phyloP scores from a whole-genome alignment of 2,113 vertebrate genomes.

The Vidua chalybeata region DNA sequence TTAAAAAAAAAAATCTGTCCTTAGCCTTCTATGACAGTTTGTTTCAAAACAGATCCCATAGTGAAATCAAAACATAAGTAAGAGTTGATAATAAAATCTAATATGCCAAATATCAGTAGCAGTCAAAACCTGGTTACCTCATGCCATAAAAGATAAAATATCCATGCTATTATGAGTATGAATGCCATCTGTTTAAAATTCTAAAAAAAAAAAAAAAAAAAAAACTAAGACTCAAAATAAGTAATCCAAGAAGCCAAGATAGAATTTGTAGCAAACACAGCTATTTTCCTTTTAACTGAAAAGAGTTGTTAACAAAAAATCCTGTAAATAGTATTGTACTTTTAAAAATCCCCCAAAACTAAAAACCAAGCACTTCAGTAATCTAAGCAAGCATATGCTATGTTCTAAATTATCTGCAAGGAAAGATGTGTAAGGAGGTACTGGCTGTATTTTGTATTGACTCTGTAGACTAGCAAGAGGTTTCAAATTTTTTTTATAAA shows the following conservation, averaged over 20 bases:
- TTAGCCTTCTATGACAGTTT: neutral
- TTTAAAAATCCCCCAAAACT: neutral
- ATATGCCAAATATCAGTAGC: neutral
- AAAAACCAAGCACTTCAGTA: neutral
- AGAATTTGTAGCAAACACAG: neutral
- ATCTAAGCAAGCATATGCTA: neutral
- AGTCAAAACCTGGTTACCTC: neutral
- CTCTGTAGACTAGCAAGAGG: neutral
- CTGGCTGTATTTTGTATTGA: neutral
- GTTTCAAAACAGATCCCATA: conserved; percentile 18
- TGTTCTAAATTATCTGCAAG: neutral
- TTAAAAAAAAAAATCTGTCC: neutral
- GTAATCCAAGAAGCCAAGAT: neutral
- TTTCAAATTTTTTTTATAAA: neutral
- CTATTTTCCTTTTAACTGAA: neutral
- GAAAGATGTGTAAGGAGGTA: neutral
- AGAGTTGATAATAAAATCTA: neutral
- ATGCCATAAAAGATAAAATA: neutral
- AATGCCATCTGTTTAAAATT: neutral
- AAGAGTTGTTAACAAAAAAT: neutral
- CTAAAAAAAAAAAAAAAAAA: neutral
- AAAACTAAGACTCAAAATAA: neutral
- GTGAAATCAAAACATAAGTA: conserved; percentile 5
- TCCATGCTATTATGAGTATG: neutral
- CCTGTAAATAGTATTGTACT: neutral